A percentile compares a stretch with the other conserved stretches of the same genome.
Conservation (phyloP, 2,888 invertebrate species). For the Trachelus troglodyta region DNA sequence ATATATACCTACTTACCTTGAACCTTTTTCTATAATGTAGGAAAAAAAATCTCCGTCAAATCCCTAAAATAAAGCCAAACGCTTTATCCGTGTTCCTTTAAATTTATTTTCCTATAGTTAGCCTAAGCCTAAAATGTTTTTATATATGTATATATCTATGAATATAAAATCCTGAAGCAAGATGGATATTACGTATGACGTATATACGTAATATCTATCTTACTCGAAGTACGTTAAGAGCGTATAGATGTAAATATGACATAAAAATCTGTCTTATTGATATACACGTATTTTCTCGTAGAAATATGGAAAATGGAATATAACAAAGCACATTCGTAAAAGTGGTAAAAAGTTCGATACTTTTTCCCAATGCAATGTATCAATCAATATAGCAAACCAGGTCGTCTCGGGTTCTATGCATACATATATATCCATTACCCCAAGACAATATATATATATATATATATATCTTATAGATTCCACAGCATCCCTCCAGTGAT, state of each 20-base stretch:
- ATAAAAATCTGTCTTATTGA: background rate
- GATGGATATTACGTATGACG: background rate
- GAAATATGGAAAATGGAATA: background rate
- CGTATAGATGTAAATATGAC: background rate
- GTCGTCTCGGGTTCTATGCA: background rate
- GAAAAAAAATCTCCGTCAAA: background rate
- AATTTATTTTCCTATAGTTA: background rate
- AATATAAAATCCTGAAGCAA: background rate
- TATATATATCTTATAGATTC: slow-evolving; percentile 14
- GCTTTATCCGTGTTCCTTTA: background rate
- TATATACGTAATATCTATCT: background rate
- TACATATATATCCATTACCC: background rate
- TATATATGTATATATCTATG: background rate
- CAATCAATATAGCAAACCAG: background rate
- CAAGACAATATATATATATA: slow-evolving; percentile 2
- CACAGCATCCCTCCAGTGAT: slow-evolving; percentile 18
- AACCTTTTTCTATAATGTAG: background rate
- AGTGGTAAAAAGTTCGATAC: background rate
- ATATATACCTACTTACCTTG: background rate
- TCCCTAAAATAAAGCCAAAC: background rate
- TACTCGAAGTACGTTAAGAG: background rate
- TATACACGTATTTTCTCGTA: background rate
- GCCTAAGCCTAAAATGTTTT: background rate
- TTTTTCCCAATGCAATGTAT: background rate
- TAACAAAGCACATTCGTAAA: background rate